These are phyloP conservation scores for Uloborus diversus DNA, from an alignment of 1,140 invertebrate species.

Conservation along the genomic window DNA sequence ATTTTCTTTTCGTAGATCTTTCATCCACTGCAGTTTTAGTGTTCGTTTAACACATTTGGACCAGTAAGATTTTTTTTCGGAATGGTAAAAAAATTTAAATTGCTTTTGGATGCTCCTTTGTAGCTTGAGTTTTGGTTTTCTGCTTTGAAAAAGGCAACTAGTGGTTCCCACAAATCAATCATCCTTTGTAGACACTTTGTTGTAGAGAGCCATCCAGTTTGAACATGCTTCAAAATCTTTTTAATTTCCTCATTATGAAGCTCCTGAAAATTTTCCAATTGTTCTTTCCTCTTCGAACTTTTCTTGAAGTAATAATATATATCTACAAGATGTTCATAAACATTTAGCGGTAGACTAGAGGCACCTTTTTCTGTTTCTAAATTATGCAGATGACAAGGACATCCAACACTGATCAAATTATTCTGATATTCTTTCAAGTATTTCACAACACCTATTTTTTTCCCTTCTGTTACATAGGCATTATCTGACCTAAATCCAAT, in stretches of 20 bases:
- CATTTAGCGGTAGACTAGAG: not conserved
- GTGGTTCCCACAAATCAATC: not conserved
- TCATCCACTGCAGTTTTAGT: not conserved
- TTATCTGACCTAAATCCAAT: not conserved
- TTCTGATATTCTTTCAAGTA: not conserved
- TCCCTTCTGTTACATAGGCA: not conserved
- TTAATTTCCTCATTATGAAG: not conserved
- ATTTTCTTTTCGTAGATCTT: not conserved
- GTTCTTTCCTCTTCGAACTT: not conserved
- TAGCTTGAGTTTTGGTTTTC: not conserved
- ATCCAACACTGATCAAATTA: not conserved
- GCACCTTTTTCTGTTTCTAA: constrained; percentile 3
- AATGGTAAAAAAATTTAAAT: not conserved
- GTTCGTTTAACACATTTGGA: not conserved
- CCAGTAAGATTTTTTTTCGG: not conserved
- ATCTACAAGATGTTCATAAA: not conserved
- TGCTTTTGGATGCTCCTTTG: not conserved
- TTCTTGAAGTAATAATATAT: constrained; percentile 6
- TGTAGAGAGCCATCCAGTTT: not conserved
- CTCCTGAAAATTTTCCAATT: not conserved
- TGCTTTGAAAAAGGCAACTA: not conserved
- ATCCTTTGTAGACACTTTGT: not conserved
- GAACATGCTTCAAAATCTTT: not conserved
- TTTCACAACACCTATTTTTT: not conserved
- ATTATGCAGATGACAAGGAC: not conserved